Conservation (phyloP, 2,888 invertebrate species). For the Aspidiotus rigidus region DNA sequence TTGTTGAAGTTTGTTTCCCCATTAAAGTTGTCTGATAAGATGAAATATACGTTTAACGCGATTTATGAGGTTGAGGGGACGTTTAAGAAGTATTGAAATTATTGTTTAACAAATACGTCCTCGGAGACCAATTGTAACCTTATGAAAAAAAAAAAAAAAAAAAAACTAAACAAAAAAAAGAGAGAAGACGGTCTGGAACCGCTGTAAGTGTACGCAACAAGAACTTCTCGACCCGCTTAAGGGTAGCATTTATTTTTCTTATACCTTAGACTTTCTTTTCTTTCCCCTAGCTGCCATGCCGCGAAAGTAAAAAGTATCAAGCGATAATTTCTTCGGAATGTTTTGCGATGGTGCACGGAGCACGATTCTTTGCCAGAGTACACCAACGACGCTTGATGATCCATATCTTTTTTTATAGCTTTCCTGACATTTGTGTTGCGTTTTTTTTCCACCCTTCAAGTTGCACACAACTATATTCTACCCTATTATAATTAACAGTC, state of each 20-base stretch:
- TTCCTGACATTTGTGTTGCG: conserved; percentile 20
- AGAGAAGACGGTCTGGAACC: conserved; percentile 17
- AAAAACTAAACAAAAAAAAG: conserved; percentile 5
- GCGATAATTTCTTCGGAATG: conserved; percentile 26
- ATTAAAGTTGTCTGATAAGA: background rate
- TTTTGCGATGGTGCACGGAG: conserved; percentile 11
- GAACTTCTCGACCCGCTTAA: conserved; percentile 15
- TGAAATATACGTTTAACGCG: background rate
- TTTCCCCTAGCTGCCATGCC: no score
- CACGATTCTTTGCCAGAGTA: conserved; percentile 17
- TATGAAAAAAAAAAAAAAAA: conserved; percentile 22
- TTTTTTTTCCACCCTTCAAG: background rate
- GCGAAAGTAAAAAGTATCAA: background rate
- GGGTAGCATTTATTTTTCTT: conserved; percentile 17
- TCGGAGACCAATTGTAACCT: conserved; percentile 32
- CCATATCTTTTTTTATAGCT: conserved; percentile 29
- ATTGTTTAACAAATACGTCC: conserved; percentile 31
- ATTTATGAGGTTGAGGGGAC: conserved; percentile 9
- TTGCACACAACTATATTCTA: no score
- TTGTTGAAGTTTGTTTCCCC: background rate
- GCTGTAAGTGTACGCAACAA: no score
- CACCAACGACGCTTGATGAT: conserved; percentile 19
- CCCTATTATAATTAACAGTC: no score
- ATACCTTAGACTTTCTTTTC: no score
- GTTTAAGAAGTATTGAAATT: conserved; percentile 21